phyloP scores from a whole-genome alignment of 2,888 invertebrate species.

The Dasypolia templi region DNA sequence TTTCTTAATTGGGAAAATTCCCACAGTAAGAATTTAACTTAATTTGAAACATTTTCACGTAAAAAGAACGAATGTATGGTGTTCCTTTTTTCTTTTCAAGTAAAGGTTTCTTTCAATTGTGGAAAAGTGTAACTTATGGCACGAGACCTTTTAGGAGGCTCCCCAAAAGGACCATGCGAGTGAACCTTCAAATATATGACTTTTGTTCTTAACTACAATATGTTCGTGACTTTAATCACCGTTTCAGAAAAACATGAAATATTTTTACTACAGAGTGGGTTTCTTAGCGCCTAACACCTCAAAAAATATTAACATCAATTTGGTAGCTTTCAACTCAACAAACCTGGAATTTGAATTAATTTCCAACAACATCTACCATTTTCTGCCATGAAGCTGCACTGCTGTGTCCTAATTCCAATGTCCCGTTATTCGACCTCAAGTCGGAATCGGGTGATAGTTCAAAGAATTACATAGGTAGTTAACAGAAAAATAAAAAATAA shows the following conservation, averaged over 20 bases:
- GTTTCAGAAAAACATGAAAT: slow-evolving; percentile 3
- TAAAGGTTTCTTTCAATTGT: slow-evolving; percentile 45
- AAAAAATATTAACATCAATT: no score
- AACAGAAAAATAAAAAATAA: no score
- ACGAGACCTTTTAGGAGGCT: slow-evolving; percentile 20
- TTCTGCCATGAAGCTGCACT: not conserved
- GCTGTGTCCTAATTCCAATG: no score
- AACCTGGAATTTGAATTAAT: not conserved
- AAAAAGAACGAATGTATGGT: not conserved
- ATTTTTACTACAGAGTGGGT: not conserved
- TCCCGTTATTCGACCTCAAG: no score
- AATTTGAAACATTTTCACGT: slow-evolving; percentile 6
- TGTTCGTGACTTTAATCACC: not conserved
- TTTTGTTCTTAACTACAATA: slow-evolving; percentile 23
- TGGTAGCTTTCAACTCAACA: not conserved
- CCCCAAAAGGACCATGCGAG: slow-evolving; percentile 11
- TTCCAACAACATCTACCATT: not conserved
- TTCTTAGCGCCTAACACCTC: not conserved
- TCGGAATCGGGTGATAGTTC: no score
- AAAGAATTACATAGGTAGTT: no score
- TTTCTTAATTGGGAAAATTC: no score
- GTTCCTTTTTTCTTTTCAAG: slow-evolving; percentile 1
- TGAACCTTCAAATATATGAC: slow-evolving; percentile 29
- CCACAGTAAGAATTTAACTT: not conserved
- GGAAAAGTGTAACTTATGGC: slow-evolving; percentile 45